A percentile compares a stretch with the other conserved stretches of the same genome.
These are phyloP conservation scores for Montipora cactus DNA, from an alignment of 64 coral and sea anemone species.

Conservation along the genomic window DNA sequence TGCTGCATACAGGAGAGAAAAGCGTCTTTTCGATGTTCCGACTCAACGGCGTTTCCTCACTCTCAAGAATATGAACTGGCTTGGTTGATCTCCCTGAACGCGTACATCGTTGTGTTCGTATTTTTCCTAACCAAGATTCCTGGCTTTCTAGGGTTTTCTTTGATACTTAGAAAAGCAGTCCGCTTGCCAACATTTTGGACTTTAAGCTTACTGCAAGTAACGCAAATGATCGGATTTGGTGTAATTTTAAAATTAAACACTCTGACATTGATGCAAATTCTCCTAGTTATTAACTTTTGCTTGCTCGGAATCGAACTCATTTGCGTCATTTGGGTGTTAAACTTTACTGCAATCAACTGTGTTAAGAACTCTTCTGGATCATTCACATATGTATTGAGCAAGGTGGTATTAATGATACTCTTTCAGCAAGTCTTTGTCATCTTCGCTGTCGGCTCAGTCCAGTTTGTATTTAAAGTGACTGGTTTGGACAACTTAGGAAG, in stretches of 20 bases:
- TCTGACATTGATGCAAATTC: neutral
- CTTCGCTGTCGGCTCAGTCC: slow-evolving; percentile 41
- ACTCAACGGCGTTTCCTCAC: neutral
- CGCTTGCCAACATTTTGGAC: slow-evolving; percentile 45
- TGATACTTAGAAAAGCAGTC: neutral
- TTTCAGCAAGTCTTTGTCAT: slow-evolving; percentile 36
- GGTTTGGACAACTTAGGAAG: slow-evolving; percentile 35
- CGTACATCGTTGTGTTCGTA: neutral
- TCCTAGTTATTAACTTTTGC: neutral
- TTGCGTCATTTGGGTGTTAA: slow-evolving; percentile 5
- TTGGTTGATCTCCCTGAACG: slow-evolving; percentile 9
- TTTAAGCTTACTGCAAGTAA: neutral
- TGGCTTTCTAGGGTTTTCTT: neutral
- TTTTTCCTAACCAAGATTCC: neutral
- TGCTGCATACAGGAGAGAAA: slow-evolving; percentile 37
- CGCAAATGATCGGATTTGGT: neutral
- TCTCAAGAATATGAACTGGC: slow-evolving; percentile 36
- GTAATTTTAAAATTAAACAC: slow-evolving; percentile 32
- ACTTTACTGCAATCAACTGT: slow-evolving; percentile 9
- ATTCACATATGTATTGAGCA: neutral
- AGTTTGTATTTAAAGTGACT: slow-evolving; percentile 62
- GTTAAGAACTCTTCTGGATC: neutral
- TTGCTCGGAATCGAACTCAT: neutral
- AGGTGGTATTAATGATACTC: neutral
- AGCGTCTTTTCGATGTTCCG: slow-evolving; percentile 10